Base-by-base conservation (phyloP, 2,797 vertebrate genomes). In the Hozukius guyotensis region DNA sequence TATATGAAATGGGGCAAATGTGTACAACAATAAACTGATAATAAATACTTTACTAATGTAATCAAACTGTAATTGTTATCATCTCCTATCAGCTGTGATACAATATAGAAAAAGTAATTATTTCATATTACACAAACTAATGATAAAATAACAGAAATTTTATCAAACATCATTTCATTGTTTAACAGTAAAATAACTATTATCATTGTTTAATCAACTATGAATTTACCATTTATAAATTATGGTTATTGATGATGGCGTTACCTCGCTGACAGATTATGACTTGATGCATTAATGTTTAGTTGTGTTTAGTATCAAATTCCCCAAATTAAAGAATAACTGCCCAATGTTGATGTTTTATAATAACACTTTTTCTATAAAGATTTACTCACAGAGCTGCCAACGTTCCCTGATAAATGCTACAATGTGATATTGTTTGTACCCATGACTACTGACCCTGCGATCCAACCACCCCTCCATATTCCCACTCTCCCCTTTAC, bases 401-500 rank as follows among this genome's bases (percentile, higher is more conserved):
- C 22, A 59, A 29, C 27, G 36, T 27, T 24, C 73, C 59, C 55
- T 82, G n/a, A 66, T 57, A 27, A 69, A 65, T 84, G 57, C 66
- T 57, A n/a, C 64, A 53, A 72, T 88, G 74, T 82, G 57, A 85
- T 78, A 49, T 38, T 79, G 72, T 86, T 78, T 82, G 27, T 80
- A 55, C 57, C 65, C 42, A 2, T 83, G 73, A 80, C 65, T 61
- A 61, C 71, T n/a, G n/a, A n/a, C n/a, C n/a, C n/a, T 66, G 36
- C 77, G 68, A 80, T 73, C 89, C 85, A 77, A 16, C 64, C 85
- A 57, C 70, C 82, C 62, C 46, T 74, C 72, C 76, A 80, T 89
- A 82, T 80, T 80, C 69, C 85, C 84, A 76, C 86, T 88, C 72
- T 86, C 90, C 91, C 82, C 82, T 90, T 84, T 81, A 79, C 91